Percentiles rank a stretch among this genome's conserved stretches.
phyloP scores from a whole-genome alignment of 2,113 vertebrate species.

The Passer montanus region DNA sequence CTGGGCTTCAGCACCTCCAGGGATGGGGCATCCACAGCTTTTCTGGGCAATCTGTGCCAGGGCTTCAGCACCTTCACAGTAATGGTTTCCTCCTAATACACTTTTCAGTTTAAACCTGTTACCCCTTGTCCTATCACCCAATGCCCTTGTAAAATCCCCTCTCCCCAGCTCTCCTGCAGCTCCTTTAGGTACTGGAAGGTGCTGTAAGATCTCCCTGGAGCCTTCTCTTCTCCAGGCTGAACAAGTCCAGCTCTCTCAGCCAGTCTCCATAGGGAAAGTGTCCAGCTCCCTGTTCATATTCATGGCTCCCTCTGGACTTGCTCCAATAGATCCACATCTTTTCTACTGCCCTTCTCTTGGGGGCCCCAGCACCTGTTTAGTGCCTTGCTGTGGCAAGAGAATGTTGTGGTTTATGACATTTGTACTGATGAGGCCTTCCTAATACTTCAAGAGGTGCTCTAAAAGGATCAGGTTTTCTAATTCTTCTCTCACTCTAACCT shows the following conservation, averaged over 20 bases:
- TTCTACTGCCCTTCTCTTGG: background rate
- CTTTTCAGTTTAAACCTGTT: background rate
- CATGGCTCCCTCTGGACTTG: background rate
- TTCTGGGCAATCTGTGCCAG: background rate
- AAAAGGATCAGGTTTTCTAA: background rate
- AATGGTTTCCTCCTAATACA: background rate
- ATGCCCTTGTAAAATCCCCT: background rate
- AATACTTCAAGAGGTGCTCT: background rate
- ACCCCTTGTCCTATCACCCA: background rate
- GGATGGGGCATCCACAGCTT: background rate
- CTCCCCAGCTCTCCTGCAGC: background rate
- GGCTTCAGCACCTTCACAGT: background rate
- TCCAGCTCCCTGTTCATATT: background rate
- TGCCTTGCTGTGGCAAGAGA: background rate
- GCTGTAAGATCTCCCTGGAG: background rate
- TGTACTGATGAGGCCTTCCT: background rate
- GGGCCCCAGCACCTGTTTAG: background rate
- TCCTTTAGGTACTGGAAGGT: background rate
- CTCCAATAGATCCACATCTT: background rate
- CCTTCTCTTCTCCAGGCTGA: background rate
- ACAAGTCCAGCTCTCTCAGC: background rate
- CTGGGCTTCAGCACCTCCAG: background rate
- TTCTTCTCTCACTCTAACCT: background rate
- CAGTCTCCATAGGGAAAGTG: background rate
- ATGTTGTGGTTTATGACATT: background rate